Evolutionary conservation across 2,113 vertebrate species (phyloP), one percentile per base, ranked within the genome.

Genomic region (Python bivittatus): DNA sequence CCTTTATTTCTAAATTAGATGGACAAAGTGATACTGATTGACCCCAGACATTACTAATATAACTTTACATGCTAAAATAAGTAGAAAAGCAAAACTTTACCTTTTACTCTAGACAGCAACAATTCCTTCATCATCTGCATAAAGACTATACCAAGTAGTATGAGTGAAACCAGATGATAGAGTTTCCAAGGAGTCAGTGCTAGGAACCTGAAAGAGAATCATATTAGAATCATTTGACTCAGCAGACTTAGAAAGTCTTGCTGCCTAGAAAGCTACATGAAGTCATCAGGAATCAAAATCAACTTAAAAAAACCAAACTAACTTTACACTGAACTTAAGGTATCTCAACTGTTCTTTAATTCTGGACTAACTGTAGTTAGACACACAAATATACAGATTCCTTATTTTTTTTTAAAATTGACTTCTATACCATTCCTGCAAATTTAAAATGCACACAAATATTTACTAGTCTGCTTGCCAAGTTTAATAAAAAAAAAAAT

Each of bases 121-220:
- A 98, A 57, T 84, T 98, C 98, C 94, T 97, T 98, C 95, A 98
- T 94, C 85, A 98, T 98, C 91, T 98, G 98, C 93, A 96, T 92
- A 94, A 98, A 92, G n/a, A 99, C 96, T 85, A 98, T 92, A 42
- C 97, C 96, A 93, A 98, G 97, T 72, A 99, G 91, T 92, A 97
- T 92, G 92, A 98, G 85, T 2, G 98, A 98, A 94, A 98, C 91
- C 88, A 99, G 96, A 94, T 98, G 98, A 97, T 98, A 99, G 0
- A 98, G 94, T 92, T 98, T 98, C 97, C 98, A 98, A 0, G 98
- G 96, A 25, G 98, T 98, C 95, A 98, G 94, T 2, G 98, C 98
- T 90, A 98, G 96, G 93, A 98, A 98, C 98, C 99, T 99, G 91
- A 0, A 93, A 92, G 79, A 92, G 52, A 64, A 93, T 95, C 33